Percentiles rank a stretch among this genome's conserved stretches.
phyloP scores from a whole-genome alignment of 2,113 vertebrate species.

The Nycticryphes semicollaris region DNA sequence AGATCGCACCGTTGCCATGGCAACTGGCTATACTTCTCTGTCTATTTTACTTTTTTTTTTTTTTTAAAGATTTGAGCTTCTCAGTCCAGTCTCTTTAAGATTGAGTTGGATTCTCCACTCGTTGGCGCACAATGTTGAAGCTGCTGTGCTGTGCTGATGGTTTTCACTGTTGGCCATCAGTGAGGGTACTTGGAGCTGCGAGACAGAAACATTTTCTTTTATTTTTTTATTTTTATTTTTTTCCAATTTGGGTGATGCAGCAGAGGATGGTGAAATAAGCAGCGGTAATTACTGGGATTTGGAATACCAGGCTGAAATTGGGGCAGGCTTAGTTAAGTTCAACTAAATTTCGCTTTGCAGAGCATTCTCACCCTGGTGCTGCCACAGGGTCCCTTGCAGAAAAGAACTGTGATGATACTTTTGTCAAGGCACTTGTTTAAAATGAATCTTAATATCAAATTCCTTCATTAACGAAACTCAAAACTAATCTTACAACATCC shows the following conservation, averaged over 20 bases:
- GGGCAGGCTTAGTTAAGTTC: neutral
- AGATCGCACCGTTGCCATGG: constrained; percentile 60
- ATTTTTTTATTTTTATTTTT: neutral
- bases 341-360: neutral
- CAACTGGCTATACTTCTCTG: constrained; percentile 59
- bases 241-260: neutral
- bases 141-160: rapidly evolving
- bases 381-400: neutral
- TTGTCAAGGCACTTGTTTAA: neutral
- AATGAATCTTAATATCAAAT: neutral
- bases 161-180: neutral
- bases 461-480: neutral
- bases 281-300: neutral
- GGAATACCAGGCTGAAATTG: neutral
- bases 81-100: constrained; percentile 31
- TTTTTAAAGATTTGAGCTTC: neutral
- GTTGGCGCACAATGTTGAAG: rapidly evolving
- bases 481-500: no score
- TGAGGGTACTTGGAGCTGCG: neutral
- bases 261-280: rapidly evolving
- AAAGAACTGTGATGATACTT: neutral
- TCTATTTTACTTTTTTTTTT: neutral
- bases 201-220: neutral
- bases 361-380: rapidly evolving
- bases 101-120: neutral